Evolutionary conservation across 37 sponge, comb jelly and placozoan species (phyloP).

Genomic region (Theonella swinhoei): DNA sequence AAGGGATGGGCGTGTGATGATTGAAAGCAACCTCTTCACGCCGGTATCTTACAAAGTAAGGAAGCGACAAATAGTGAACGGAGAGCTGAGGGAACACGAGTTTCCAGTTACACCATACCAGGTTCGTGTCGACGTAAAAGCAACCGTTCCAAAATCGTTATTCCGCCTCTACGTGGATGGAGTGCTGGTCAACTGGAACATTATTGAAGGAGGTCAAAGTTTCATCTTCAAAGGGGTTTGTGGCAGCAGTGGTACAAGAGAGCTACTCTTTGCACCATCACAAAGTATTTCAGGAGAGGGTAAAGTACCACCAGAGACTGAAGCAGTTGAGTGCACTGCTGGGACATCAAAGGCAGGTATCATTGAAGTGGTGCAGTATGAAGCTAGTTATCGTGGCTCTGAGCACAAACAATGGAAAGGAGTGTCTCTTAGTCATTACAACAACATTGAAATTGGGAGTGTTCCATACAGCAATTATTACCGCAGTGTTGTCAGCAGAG

Average conservation of each 20-base stretch:
- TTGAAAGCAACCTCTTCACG: too few species aligned
- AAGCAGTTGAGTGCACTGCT: neutral
- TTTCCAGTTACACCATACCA: conserved; percentile 31
- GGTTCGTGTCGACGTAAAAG: neutral
- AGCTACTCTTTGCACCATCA: conserved; percentile 24
- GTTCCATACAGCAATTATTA: neutral
- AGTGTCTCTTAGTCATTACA: conserved; percentile 3
- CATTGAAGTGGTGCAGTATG: conserved; percentile 1
- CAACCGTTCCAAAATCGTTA: neutral
- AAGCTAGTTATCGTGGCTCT: neutral
- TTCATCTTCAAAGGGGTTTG: conserved; percentile 4
- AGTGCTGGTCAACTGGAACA: neutral
- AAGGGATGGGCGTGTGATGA: too few species aligned
- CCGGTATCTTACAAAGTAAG: too few species aligned
- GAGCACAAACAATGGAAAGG: neutral
- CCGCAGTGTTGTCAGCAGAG: conserved; percentile 15
- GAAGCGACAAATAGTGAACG: too few species aligned
- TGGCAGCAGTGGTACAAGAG: conserved; percentile 1
- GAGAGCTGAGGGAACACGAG: conserved; percentile 1
- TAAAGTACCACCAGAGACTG: neutral
- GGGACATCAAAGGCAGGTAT: conserved; percentile 9
- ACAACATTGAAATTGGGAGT: conserved; percentile 6
- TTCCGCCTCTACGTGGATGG: conserved; percentile 13
- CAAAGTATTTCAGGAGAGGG: conserved; percentile 24
- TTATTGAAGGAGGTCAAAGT: neutral